These are phyloP conservation scores for Dinothrombium tinctorium DNA, from an alignment of 1,140 invertebrate species.

Conservation along the genomic window DNA sequence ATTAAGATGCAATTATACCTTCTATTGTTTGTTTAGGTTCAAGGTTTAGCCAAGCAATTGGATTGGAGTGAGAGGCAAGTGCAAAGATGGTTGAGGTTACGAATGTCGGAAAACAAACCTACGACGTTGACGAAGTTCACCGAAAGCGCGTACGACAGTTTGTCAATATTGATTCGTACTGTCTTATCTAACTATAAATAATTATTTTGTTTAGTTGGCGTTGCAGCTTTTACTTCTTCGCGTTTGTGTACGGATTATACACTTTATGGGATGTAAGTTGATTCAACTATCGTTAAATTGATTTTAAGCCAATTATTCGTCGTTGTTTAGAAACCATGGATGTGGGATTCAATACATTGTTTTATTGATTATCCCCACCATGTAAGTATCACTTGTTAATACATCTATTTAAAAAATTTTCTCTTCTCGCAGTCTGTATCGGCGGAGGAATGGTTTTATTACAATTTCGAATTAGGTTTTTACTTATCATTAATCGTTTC, in stretches of 20 bases:
- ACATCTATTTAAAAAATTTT: too few species aligned
- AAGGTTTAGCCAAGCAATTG: conserved; percentile 51
- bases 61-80: conserved; percentile 66
- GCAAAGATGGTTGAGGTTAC: conserved; percentile 62
- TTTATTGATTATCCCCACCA: conserved; percentile 43
- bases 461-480: conserved; percentile 79
- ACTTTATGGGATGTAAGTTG: conserved; percentile 69
- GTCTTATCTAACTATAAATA: too few species aligned
- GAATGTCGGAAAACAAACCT: conserved; percentile 55
- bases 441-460: conserved; percentile 57
- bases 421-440: too few species aligned
- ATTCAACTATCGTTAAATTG: too few species aligned
- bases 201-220: too few species aligned
- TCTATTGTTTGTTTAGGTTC: too few species aligned
- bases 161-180: too few species aligned
- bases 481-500: conserved; percentile 83
- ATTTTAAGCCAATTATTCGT: too few species aligned
- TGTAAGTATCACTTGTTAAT: too few species aligned
- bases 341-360: conserved; percentile 75
- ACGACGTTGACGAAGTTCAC: conserved; percentile 73
- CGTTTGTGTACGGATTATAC: conserved; percentile 55
- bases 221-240: conserved; percentile 57
- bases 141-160: conserved; percentile 60
- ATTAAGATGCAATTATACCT: too few species aligned
- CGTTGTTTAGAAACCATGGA: conserved; percentile 84